Evolutionary conservation across 2,797 vertebrate genomes (phyloP).

Genomic region (Tenualosa ilisha): DNA sequence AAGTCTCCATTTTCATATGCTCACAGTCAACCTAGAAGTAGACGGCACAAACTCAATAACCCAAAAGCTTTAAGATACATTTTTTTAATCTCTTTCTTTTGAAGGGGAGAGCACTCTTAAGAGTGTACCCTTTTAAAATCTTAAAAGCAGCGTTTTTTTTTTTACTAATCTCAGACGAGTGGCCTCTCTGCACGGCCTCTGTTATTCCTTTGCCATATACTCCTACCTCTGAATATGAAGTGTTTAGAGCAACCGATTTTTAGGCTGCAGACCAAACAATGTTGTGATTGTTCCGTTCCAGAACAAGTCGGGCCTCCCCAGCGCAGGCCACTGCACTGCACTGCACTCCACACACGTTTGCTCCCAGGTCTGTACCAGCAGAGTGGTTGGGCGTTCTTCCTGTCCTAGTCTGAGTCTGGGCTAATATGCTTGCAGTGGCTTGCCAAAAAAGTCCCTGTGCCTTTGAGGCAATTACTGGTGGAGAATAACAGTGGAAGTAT

Average conservation of each 20-base stretch:
- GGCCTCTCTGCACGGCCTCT: slow-evolving; percentile 9
- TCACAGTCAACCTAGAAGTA: not conserved
- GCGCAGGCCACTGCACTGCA: slow-evolving; percentile 27
- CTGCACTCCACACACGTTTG: slow-evolving; percentile 33
- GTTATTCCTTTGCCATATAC: too few species aligned
- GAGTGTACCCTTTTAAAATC: not conserved
- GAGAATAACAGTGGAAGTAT: slow-evolving; percentile 53
- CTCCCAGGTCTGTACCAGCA: slow-evolving; percentile 49
- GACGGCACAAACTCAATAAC: not conserved
- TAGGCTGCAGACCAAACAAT: slow-evolving; percentile 43
- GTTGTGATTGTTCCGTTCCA: slow-evolving; percentile 47
- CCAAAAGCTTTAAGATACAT: not conserved
- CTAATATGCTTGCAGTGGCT: slow-evolving; percentile 52
- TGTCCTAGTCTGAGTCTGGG: slow-evolving; percentile 46
- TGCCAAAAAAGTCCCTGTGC: slow-evolving; percentile 55
- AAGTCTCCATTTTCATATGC: slow-evolving; percentile 41
- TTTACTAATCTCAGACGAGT: slow-evolving; percentile 32
- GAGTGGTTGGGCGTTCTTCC: slow-evolving; percentile 56
- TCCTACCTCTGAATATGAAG: slow-evolving; percentile 40
- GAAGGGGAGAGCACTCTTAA: not conserved
- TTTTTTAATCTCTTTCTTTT: not conserved
- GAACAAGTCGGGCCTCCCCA: slow-evolving; percentile 41
- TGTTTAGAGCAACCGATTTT: slow-evolving; percentile 47
- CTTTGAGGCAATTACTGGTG: slow-evolving; percentile 63
- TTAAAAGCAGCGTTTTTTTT: slow-evolving; percentile 10